Conservation (phyloP, 92 coral and sea anemone species). For the Epizoanthus fatuus region DNA sequence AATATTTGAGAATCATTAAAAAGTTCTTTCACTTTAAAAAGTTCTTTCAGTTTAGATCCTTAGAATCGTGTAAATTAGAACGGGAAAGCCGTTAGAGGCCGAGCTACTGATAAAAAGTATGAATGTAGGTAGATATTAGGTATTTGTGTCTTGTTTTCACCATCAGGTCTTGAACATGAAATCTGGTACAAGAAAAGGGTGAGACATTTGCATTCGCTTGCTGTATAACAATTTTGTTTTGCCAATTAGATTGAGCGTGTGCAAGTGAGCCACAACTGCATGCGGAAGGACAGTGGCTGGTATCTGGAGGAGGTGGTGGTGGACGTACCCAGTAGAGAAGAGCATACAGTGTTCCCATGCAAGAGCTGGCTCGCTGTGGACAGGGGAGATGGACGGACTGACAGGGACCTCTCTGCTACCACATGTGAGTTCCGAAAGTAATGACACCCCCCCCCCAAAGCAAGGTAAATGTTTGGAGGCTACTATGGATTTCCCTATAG, state of each 20-base stretch:
- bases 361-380: slow-evolving; percentile 91
- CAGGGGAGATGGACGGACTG: slow-evolving; percentile 92
- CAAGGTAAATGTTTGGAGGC: too few species aligned
- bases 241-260: slow-evolving; percentile 87
- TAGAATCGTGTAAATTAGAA: too few species aligned
- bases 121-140: too few species aligned
- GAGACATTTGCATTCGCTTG: not conserved
- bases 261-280: slow-evolving; percentile 91
- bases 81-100: too few species aligned
- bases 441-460: not conserved
- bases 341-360: slow-evolving; percentile 96
- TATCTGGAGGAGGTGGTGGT: slow-evolving; percentile 97
- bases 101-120: too few species aligned
- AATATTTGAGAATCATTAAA: too few species aligned
- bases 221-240: not conserved
- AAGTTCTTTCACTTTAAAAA: too few species aligned
- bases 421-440: slow-evolving; percentile 73
- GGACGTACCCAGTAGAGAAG: slow-evolving; percentile 95
- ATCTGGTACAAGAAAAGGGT: too few species aligned
- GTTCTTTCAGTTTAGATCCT: too few species aligned
- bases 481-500: too few species aligned
- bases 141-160: too few species aligned
- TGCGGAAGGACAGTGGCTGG: slow-evolving; percentile 84
- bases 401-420: slow-evolving; percentile 86
- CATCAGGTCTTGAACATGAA: too few species aligned